Evolutionary conservation across 2,113 vertebrate species (phyloP).

Genomic region (Caranx ignobilis): DNA sequence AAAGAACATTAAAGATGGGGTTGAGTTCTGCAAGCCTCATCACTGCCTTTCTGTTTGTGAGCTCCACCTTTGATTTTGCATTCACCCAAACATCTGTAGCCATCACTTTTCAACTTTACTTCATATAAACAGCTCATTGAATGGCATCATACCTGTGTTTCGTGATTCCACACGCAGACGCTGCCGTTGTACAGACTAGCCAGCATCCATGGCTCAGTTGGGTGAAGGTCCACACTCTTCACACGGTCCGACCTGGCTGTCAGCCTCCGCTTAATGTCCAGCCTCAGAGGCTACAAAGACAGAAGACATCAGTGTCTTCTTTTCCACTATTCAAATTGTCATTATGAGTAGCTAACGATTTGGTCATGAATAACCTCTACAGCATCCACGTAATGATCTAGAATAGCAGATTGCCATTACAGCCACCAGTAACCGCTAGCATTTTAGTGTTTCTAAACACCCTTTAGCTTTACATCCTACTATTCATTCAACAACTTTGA

Average conservation of each 20-base stretch:
- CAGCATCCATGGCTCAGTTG: conserved; percentile 98
- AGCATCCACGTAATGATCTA: not conserved
- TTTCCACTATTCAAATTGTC: not conserved
- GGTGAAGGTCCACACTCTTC: conserved; percentile 98
- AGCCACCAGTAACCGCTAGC: conserved; percentile 20
- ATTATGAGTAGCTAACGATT: too few species aligned
- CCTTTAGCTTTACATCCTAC: fast-evolving
- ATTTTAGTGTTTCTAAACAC: not conserved
- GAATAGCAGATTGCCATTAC: not conserved
- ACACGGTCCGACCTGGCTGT: conserved; percentile 97
- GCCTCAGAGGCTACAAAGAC: conserved; percentile 91
- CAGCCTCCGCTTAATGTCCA: conserved; percentile 97
- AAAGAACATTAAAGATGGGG: not conserved
- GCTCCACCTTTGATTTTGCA: not conserved
- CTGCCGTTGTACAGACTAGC: conserved; percentile 98
- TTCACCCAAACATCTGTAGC: not conserved
- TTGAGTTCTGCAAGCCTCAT: not conserved
- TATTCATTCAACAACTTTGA: not conserved
- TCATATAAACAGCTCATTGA: too few species aligned
- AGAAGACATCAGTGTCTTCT: not conserved
- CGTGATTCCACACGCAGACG: conserved; percentile 99
- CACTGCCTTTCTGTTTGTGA: not conserved
- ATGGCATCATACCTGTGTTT: conserved; percentile 90
- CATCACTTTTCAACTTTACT: not conserved
- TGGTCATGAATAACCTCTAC: not conserved